Percentiles rank a stretch among this genome's conserved stretches.
These are phyloP conservation scores for Antigone vipio DNA, from an alignment of 2,113 vertebrate species.

Conservation along the genomic window DNA sequence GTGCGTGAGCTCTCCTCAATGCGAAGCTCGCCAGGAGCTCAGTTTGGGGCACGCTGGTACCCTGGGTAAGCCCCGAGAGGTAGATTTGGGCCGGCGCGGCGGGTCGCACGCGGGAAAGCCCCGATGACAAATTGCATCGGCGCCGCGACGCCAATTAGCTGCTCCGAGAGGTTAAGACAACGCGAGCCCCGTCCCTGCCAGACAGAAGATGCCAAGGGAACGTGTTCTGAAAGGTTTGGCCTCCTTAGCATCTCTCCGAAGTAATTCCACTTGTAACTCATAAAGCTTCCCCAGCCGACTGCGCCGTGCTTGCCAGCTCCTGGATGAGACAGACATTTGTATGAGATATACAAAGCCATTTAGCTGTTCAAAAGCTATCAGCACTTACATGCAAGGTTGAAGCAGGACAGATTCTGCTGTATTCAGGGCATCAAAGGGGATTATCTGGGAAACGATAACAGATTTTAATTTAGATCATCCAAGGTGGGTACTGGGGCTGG, in stretches of 20 bases:
- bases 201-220: background rate
- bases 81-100: background rate
- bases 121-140: background rate
- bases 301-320: conserved; percentile 27
- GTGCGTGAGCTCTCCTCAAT: background rate
- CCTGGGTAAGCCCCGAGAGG: background rate
- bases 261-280: conserved; percentile 58
- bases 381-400: conserved; percentile 59
- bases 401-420: conserved; percentile 64
- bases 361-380: conserved; percentile 72
- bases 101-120: background rate
- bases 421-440: conserved; percentile 75
- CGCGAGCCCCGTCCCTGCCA: background rate
- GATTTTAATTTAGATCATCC: conserved; percentile 82
- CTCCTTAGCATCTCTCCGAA: conserved; percentile 40
- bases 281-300: conserved; percentile 45
- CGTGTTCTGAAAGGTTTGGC: background rate
- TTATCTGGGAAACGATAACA: conserved; percentile 74
- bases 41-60: fast-evolving
- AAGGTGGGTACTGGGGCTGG: conserved; percentile 38
- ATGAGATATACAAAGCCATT: conserved; percentile 68
- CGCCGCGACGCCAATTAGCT: background rate
- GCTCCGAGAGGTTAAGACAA: background rate
- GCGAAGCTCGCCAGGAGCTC: background rate
- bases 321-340: conserved; percentile 55